Conservation (phyloP, 2,888 invertebrate species). For the Papilio gigon region DNA sequence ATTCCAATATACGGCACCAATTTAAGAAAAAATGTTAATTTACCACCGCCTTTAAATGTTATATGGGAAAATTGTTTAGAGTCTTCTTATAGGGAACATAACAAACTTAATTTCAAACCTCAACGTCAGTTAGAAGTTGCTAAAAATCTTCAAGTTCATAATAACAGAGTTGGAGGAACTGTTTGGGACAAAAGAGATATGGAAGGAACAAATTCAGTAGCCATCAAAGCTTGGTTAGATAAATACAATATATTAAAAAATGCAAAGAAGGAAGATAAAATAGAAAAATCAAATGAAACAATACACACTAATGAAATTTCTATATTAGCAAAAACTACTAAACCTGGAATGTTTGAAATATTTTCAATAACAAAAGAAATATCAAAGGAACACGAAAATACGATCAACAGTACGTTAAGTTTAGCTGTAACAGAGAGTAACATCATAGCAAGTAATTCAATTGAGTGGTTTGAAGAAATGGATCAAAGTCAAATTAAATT, state of each 20-base stretch:
- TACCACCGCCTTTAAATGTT: conserved; percentile 57
- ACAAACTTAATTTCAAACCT: conserved; percentile 50
- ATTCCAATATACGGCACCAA: conserved; percentile 7
- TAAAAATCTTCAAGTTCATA: conserved; percentile 53
- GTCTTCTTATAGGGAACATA: conserved; percentile 57
- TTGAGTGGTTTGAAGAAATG: conserved; percentile 71
- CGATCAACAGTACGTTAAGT: conserved; percentile 58
- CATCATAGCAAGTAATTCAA: conserved; percentile 63
- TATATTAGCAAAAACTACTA: conserved; percentile 43
- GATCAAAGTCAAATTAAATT: conserved; percentile 76
- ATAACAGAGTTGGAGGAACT: conserved; percentile 50
- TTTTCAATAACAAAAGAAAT: conserved; percentile 71
- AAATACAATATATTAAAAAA: conserved; percentile 64
- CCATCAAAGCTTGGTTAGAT: conserved; percentile 64
- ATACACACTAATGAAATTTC: conserved; percentile 54
- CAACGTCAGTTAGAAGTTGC: conserved; percentile 57
- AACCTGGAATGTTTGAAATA: conserved; percentile 51
- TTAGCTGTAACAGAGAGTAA: conserved; percentile 61
- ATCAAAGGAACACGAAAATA: conserved; percentile 49
- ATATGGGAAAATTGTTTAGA: conserved; percentile 73
- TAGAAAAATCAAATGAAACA: conserved; percentile 57
- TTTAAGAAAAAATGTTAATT: conserved; percentile 43
- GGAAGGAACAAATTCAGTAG: conserved; percentile 54
- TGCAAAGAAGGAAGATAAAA: conserved; percentile 60
- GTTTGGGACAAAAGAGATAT: conserved; percentile 66